Evolutionary conservation across 2,113 vertebrate species (phyloP).

Genomic region (Microtus oregoni): DNA sequence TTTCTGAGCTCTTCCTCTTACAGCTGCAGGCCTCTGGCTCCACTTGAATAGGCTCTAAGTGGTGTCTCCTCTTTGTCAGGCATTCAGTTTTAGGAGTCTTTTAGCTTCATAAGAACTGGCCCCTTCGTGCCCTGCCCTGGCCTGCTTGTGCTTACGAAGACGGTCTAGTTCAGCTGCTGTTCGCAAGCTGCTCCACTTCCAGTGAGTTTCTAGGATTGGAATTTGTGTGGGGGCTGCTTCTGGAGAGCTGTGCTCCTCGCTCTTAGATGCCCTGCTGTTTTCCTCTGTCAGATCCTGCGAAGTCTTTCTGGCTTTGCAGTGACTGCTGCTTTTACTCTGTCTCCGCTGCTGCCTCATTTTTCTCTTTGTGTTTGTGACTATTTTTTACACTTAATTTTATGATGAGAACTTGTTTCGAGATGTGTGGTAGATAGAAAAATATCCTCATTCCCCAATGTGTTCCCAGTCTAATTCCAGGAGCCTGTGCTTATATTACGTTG

Average conservation of each 20-base stretch:
- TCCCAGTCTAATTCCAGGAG: background rate
- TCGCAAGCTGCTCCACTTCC: background rate
- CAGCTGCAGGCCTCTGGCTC: background rate
- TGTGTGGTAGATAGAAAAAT: background rate
- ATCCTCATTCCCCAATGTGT: too few species aligned
- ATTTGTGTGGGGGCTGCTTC: background rate
- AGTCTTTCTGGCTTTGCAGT: background rate
- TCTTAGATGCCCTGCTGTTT: background rate
- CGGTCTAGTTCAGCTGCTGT: background rate
- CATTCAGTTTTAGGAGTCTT: constrained; percentile 10
- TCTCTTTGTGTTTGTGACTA: background rate
- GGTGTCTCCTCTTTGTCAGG: background rate
- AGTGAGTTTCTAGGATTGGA: background rate
- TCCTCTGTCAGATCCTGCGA: background rate
- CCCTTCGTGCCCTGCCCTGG: background rate
- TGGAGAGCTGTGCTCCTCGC: background rate
- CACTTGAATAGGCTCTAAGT: background rate
- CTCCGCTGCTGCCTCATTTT: background rate
- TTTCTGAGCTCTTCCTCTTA: background rate
- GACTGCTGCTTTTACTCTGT: background rate
- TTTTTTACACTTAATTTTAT: constrained; percentile 8
- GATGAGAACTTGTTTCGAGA: background rate
- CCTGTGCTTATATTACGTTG: background rate
- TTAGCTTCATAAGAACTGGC: background rate
- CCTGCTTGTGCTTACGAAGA: background rate